Conservation (phyloP, 2,113 vertebrate genomes). For the Balaenoptera acutorostrata region DNA sequence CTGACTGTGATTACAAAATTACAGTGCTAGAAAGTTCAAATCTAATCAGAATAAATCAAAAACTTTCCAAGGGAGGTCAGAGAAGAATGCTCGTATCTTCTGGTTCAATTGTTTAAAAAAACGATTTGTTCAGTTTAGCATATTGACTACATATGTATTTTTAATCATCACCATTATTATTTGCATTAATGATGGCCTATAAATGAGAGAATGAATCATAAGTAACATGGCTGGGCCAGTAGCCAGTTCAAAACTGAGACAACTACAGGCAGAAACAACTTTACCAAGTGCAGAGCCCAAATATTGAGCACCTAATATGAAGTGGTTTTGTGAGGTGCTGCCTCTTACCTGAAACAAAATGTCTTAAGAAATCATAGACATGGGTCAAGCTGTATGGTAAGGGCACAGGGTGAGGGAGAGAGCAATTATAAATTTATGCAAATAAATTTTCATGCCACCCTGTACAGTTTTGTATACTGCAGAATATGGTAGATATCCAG, state of each 20-base stretch:
- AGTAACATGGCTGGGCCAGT: neutral
- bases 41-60: constrained; percentile 49
- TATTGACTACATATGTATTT: neutral
- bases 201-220: neutral
- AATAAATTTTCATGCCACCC: neutral
- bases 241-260: neutral
- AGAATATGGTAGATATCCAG: neutral
- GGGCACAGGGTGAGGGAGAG: neutral
- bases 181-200: neutral
- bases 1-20: constrained; percentile 52
- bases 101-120: neutral
- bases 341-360: neutral
- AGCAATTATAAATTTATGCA: neutral
- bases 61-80: neutral
- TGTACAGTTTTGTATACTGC: neutral
- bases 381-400: neutral
- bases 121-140: neutral
- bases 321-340: neutral
- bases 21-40: neutral
- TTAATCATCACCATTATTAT: neutral
- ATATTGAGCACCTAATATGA: neutral
- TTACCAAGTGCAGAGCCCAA: neutral
- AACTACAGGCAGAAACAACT: neutral
- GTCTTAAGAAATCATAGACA: neutral
- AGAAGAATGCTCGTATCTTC: neutral